A percentile compares a stretch with the other conserved stretches of the same genome.
Evolutionary conservation across 2,888 invertebrate genomes (phyloP).

Genomic region (Taphrorychus bicolor): DNA sequence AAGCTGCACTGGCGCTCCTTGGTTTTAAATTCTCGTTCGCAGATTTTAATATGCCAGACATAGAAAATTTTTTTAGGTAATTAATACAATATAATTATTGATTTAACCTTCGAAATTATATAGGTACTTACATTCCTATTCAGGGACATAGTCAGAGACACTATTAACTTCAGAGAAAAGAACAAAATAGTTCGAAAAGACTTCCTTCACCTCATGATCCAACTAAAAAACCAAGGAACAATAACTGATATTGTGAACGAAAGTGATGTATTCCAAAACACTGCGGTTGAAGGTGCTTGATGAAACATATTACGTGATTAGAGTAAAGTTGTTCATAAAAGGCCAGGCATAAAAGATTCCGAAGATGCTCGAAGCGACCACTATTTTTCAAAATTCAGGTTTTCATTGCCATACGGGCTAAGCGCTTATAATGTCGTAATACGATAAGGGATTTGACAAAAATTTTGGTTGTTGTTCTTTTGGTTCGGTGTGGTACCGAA

Average conservation of each 20-base stretch:
- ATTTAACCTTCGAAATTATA: not conserved
- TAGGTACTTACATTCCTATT: no score
- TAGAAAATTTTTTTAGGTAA: not conserved
- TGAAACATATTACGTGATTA: not conserved
- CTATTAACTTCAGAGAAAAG: conserved; percentile 22
- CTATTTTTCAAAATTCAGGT: no score
- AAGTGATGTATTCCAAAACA: not conserved
- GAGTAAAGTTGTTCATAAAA: not conserved
- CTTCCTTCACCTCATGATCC: conserved; percentile 26
- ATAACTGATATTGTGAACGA: not conserved
- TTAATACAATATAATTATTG: not conserved
- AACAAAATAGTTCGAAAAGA: conserved; percentile 46
- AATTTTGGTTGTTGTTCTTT: no score
- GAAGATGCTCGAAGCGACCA: no score
- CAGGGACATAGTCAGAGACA: conserved; percentile 16
- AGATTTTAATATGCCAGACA: not conserved
- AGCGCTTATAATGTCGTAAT: no score
- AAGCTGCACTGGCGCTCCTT: not conserved
- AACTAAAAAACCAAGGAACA: conserved; percentile 16
- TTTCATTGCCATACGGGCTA: no score
- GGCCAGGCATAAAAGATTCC: no score
- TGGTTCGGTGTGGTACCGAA: no score
- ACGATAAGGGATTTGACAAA: no score
- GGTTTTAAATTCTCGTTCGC: not conserved
- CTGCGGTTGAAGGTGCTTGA: not conserved